Evolutionary conservation across 2,797 vertebrate species (phyloP), one percentile per base, ranked within the genome.

Genomic region (Malurus leucopterus): DNA sequence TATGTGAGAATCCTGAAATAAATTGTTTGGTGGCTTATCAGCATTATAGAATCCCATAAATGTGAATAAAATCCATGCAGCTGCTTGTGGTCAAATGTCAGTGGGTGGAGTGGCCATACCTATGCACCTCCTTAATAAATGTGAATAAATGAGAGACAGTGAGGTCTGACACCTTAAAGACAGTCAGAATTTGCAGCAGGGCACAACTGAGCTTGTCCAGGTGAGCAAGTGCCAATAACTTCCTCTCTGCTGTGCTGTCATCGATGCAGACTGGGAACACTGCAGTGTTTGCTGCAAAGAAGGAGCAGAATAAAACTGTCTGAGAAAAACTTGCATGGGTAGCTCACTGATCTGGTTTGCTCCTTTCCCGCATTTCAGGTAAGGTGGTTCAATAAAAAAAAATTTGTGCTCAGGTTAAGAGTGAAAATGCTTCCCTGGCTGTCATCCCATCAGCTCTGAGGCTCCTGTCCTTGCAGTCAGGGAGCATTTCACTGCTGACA

Each of bases 151-250:
- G 8, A 21, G 43, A 86, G 29, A 38, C 8, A 13, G 51, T 58
- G 50, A 63, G 47, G 57, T 72, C 46, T 72, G 69, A 32, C 46
- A 57, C 50, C 38, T 51, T 24, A 43, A 83, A 85, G 49, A 64
- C 59, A 69, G 16, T 41, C 57, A 65, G 40, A 36, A 34, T 34
- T 49, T 62, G 68, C 83, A 55, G 69, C 23, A 36, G 71, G 55
- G 63, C 86, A 89, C 30, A 59, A 63, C 44, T 83, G 27, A 78
- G 44, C 59, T 77, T 49, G 59, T 59, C 21, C 65, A 43, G 47
- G 40, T 59, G 67, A 92, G 88, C 72, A 91, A 75, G 47, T 61
- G 30, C 55, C 63, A 77, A 17, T 67, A 73, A 55, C 16, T 50
- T 86, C 46, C 63, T 81, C 63, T 59, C 22, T 18, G 13, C 59